Base-by-base conservation (phyloP, 2,113 vertebrate genomes). In the Cebus imitator region DNA sequence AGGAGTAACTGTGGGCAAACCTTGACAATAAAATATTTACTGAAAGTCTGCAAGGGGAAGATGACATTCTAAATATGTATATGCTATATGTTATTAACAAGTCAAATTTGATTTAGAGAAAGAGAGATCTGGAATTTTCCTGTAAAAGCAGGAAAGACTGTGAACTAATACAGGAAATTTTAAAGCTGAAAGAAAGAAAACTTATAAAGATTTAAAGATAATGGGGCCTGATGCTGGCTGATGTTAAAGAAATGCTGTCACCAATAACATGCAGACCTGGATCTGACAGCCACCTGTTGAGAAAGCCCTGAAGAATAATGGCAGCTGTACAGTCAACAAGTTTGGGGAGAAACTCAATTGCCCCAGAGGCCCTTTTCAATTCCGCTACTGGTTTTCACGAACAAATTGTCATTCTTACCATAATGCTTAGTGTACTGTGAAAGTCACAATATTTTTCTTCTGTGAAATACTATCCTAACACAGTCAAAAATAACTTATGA, bases 371-470 rank as follows among this genome's bases (percentile, higher is more conserved):
- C 64, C 50, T 86, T 92, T 85, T 37, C 79, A 86, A 75, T 72
- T n/a, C 30, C 6, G 78, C 12, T 43, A 30, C 70, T 30, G 84
- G 88, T 92, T 90, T 95, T 87, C 37, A 91, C 25, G 25, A 95
- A 82, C 14, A 92, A 91, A 95, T 52, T 70, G 52, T 76, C 20
- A 3, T 70, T 90, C 17, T n/a, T 58, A 61, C 66, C 91, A 45
- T 25, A 90, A 91, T 30, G n/a, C 50, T 61, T 91, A 76, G 50
- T 95, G 81, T 91, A 91, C 55, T 95, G 25, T 87, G 83, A 88
- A 93, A 75, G 20, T 89, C n/a, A 27, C 5, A 72, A 48, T 66
- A 57, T 86, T 94, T 95, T 85, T 32, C 50, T 91, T 83, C 57
- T 70, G 61, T 78, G 58, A 72, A 18, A 86, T 76, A 27, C 10